Evolutionary conservation across 2,888 invertebrate species (phyloP).

Genomic region (Zygaena filipendulae): DNA sequence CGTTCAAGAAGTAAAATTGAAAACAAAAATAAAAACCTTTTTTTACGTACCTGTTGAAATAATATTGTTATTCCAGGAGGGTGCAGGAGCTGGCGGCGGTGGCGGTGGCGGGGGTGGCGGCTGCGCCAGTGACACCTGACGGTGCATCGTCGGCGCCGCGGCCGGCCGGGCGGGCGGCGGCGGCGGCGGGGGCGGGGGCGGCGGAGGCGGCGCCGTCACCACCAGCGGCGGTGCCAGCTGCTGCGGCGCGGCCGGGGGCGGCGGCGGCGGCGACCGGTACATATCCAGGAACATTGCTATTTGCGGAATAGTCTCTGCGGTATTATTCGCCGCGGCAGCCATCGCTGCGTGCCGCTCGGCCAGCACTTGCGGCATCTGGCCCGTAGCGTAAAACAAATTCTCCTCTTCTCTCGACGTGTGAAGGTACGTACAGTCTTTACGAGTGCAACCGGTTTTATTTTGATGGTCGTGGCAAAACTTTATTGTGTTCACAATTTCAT

Average conservation of each 20-base stretch:
- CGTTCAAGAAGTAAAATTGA: too few species aligned
- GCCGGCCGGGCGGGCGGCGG: slow-evolving; percentile 18
- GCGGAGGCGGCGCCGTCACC: slow-evolving; percentile 18
- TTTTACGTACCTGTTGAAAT: slow-evolving; percentile 23
- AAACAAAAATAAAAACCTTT: not conserved
- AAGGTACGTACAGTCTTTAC: slow-evolving; percentile 41
- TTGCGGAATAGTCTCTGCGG: slow-evolving; percentile 22
- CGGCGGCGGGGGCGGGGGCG: slow-evolving; percentile 15
- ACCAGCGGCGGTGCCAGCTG: slow-evolving; percentile 15
- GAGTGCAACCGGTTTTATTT: slow-evolving; percentile 37
- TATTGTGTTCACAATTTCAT: slow-evolving; percentile 39
- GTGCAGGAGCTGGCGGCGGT: slow-evolving; percentile 13
- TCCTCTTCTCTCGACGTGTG: slow-evolving; percentile 44
- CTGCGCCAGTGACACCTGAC: slow-evolving; percentile 21
- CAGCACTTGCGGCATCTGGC: slow-evolving; percentile 37
- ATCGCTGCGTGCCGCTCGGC: slow-evolving; percentile 36
- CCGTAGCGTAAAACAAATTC: slow-evolving; percentile 30
- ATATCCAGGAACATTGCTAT: slow-evolving; percentile 23
- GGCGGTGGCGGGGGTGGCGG: slow-evolving; percentile 20
- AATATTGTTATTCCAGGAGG: slow-evolving; percentile 5
- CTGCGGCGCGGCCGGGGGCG: slow-evolving; percentile 21
- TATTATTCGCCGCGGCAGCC: slow-evolving; percentile 16
- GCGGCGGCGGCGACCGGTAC: slow-evolving; percentile 23
- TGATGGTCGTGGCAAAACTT: slow-evolving; percentile 53
- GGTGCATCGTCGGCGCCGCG: slow-evolving; percentile 20